phyloP scores from a whole-genome alignment of 2,113 vertebrate genomes.

The Osmerus eperlanus region DNA sequence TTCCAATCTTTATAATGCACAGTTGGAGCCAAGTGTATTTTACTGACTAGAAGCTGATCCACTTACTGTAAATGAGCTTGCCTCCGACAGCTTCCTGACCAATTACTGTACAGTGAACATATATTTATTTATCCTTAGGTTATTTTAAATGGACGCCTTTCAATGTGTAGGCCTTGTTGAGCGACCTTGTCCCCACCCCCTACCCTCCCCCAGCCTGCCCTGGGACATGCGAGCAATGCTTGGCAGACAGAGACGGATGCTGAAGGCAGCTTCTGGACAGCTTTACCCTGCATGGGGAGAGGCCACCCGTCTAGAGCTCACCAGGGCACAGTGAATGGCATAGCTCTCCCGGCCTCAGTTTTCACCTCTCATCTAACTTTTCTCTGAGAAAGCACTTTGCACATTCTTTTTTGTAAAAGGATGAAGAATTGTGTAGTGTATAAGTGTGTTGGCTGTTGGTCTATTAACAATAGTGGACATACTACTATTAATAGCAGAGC shows the following conservation, averaged over 20 bases:
- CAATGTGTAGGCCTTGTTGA: conserved; percentile 66
- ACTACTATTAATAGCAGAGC: no score
- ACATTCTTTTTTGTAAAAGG: conserved; percentile 15
- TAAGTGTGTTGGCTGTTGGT: no score
- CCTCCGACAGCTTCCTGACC: conserved; percentile 71
- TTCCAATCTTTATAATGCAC: conserved; percentile 63
- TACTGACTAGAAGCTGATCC: conserved; percentile 65
- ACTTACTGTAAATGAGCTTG: conserved; percentile 73
- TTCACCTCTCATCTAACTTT: conserved; percentile 63
- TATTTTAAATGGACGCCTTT: conserved; percentile 69
- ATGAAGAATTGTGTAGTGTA: no score
- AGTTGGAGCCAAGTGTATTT: conserved; percentile 65
- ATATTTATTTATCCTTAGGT: conserved; percentile 71
- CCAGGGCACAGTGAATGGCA: conserved; percentile 65
- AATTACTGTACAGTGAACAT: conserved; percentile 72
- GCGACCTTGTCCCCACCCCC: conserved; percentile 48
- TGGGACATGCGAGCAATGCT: conserved; percentile 54
- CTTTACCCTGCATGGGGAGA: conserved; percentile 54
- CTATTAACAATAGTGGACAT: no score
- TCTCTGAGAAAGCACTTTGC: conserved; percentile 48
- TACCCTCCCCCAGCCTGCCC: conserved; percentile 28
- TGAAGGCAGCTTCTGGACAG: conserved; percentile 65
- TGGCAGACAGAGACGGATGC: conserved; percentile 62
- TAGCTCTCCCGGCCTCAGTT: conserved; percentile 47
- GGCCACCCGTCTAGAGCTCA: conserved; percentile 65